Conservation (phyloP, 64 coral and sea anemone genomes). For the Stichodactyla mertensii region DNA sequence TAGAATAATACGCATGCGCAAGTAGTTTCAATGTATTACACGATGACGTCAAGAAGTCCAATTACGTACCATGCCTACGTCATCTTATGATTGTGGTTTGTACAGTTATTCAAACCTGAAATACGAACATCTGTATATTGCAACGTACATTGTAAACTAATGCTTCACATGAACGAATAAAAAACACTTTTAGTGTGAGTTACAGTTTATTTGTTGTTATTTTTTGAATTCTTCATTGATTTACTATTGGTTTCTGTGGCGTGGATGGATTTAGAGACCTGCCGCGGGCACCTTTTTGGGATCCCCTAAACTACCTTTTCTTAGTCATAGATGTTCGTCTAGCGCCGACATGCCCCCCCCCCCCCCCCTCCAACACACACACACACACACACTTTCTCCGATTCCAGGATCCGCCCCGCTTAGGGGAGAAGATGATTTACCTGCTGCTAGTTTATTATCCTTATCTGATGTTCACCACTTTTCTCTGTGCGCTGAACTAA, state of each 20-base stretch:
- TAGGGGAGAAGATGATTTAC: too few species aligned
- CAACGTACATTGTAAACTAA: slow-evolving; percentile 17
- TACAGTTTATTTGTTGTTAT: neutral
- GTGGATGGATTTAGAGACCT: too few species aligned
- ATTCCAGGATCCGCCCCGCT: too few species aligned
- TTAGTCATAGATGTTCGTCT: too few species aligned
- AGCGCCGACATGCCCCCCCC: too few species aligned
- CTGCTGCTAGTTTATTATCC: too few species aligned
- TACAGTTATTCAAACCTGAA: neutral
- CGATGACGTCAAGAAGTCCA: neutral
- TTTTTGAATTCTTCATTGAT: neutral
- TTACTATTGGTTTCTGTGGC: neutral
- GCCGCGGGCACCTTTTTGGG: too few species aligned
- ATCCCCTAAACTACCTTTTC: too few species aligned
- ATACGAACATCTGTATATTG: slow-evolving; percentile 7
- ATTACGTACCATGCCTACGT: neutral
- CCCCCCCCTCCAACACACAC: too few species aligned
- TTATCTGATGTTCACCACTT: too few species aligned
- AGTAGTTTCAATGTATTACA: slow-evolving; percentile 1
- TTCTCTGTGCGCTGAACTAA: too few species aligned
- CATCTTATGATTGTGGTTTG: neutral
- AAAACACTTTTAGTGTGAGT: neutral
- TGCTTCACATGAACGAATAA: neutral
- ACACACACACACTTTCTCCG: too few species aligned
- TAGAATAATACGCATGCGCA: slow-evolving; percentile 7